Percentiles rank a stretch among this genome's conserved stretches.
Conservation (phyloP, 1,140 invertebrate species). For the Drosophila bipectinata region DNA sequence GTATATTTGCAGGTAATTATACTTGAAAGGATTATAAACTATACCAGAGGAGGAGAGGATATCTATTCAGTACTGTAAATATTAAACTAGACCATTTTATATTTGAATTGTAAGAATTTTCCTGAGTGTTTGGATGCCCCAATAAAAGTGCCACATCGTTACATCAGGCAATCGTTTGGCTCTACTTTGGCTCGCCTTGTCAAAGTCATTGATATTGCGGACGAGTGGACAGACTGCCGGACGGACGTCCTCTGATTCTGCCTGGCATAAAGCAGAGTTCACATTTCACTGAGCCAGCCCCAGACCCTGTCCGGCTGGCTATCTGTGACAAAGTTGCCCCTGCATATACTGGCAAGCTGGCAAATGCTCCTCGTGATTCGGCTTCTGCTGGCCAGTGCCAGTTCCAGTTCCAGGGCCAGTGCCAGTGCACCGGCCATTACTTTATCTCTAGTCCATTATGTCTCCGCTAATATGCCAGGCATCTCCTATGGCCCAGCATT, state of each 20-base stretch:
- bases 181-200: constrained; percentile 33
- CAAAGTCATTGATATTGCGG: constrained; percentile 55
- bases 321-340: constrained; percentile 13
- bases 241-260: constrained; percentile 26
- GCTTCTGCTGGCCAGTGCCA: constrained; percentile 38
- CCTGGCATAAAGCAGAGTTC: constrained; percentile 50
- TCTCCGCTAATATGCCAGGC: constrained; percentile 71
- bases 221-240: constrained; percentile 4
- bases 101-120: not conserved
- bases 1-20: constrained; percentile 27
- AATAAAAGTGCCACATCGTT: constrained; percentile 25
- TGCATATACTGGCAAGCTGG: constrained; percentile 13
- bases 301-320: not conserved
- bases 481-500: constrained; percentile 41
- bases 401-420: not conserved
- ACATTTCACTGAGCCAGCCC: constrained; percentile 51
- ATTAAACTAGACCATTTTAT: not conserved
- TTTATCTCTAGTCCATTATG: constrained; percentile 72
- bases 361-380: constrained; percentile 9
- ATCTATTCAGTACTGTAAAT: not conserved
- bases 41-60: too few species aligned
- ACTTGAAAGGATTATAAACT: not conserved
- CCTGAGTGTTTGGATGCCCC: not conserved
- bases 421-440: constrained; percentile 66
- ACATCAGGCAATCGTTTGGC: constrained; percentile 27